Base-by-base conservation (phyloP, 2,888 invertebrate genomes). In the Lithosia quadra region DNA sequence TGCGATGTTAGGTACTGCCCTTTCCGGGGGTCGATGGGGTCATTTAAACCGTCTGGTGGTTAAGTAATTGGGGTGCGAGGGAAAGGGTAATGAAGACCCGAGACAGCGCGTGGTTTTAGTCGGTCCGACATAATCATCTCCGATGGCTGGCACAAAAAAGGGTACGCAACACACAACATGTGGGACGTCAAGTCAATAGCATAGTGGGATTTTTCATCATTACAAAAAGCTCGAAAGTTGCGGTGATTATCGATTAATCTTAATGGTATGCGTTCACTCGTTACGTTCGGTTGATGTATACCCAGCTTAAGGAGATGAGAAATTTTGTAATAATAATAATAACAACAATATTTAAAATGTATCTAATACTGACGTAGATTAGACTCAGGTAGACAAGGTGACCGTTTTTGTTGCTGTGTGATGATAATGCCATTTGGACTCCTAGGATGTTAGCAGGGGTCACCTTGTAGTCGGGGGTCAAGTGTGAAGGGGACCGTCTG, bases 401-500 rank as follows among this genome's bases (percentile, higher is more conserved):
- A 49, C 49, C 49, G 49, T n/a, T 49, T 49, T 49, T 49, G 49
- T 49, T 49, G 49, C 49, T n/a, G 49, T n/a, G 49, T 49, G n/a
- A 18, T 49, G 49, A 18, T n/a, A 49, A n/a, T 49, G 49, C 49
- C 49, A 49, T 49, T 24, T 58, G 28, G 58, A 24, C 58, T 22
- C 4, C n/a, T n/a, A 49, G 49, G 49, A 49, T 49, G n/a, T 49
- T 49, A 49, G 49, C 49, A 49, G 87, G 85, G 85, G 84, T 74
- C 74, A 77, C 78, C 76, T 76, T 78, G 73, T 59, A 75, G 78
- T 72, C 81, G 18, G 28, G 62, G 28, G 58, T 62, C 77, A 80
- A 73, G 77, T 84, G 84, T 84, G 85, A 86, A 88, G 88, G 87
- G 81, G 84, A 85, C 79, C 72, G 78, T 70, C 67, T 74, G 55